These are phyloP conservation scores for Caenorhabditis angaria DNA, from an alignment of 2,888 invertebrate genomes.

Conservation along the genomic window DNA sequence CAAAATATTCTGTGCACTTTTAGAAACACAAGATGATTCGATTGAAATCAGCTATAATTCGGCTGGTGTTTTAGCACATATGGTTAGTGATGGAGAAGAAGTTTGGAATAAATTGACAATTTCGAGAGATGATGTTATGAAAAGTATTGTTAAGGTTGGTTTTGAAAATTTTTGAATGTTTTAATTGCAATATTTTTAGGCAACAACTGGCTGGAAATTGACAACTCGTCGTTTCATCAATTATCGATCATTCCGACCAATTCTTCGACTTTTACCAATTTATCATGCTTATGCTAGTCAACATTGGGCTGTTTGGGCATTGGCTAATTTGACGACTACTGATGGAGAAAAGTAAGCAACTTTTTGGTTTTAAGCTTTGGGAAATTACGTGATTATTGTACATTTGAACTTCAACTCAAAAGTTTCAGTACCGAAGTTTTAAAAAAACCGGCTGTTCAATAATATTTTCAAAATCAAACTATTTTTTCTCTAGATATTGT, in stretches of 20 bases:
- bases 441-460: too few species aligned
- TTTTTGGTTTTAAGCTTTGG: too few species aligned
- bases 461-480: not conserved
- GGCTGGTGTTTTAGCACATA: slow-evolving; percentile 86
- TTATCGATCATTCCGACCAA: slow-evolving; percentile 94
- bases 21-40: slow-evolving; percentile 87
- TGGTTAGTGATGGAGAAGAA: slow-evolving; percentile 88
- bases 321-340: slow-evolving; percentile 91
- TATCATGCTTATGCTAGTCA: slow-evolving; percentile 60
- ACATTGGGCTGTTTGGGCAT: slow-evolving; percentile 96
- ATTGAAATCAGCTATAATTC: slow-evolving; percentile 82
- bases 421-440: too few species aligned
- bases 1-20: slow-evolving; percentile 78
- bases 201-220: slow-evolving; percentile 89
- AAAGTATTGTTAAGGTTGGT: slow-evolving; percentile 57
- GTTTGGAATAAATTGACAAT: slow-evolving; percentile 78
- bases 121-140: slow-evolving; percentile 60
- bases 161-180: not conserved
- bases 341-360: slow-evolving; percentile 79
- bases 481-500: slow-evolving; percentile 84
- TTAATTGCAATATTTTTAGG: slow-evolving; percentile 75
- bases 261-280: slow-evolving; percentile 76
- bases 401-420: not conserved
- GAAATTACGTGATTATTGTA: too few species aligned
- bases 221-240: slow-evolving; percentile 90